Evolutionary conservation across 2,888 invertebrate species (phyloP).

Genomic region (Panopea generosa): DNA sequence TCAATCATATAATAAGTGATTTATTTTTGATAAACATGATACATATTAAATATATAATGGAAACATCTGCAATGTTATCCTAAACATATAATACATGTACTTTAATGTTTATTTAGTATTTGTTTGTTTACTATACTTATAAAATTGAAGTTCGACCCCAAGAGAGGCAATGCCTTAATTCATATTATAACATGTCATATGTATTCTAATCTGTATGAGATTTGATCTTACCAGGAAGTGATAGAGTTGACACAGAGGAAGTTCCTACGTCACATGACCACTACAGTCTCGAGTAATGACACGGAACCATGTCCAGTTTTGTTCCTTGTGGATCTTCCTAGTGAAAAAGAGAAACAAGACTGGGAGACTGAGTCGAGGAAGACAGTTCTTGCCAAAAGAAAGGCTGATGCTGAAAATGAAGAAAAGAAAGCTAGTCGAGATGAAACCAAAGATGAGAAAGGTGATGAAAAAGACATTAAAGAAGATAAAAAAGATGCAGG

Average conservation of each 20-base stretch:
- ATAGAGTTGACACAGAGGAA: conserved; percentile 83
- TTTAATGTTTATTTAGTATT: too few relatives aligned
- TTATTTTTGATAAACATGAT: too few relatives aligned
- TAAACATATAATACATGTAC: too few relatives aligned
- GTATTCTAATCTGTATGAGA: too few relatives aligned
- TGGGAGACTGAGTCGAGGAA: conserved; percentile 16
- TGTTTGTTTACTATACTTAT: too few relatives aligned
- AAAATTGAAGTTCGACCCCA: too few relatives aligned
- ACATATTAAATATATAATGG: too few relatives aligned
- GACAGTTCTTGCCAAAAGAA: background rate
- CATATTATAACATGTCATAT: too few relatives aligned
- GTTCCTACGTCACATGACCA: conserved; percentile 78
- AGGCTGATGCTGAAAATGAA: background rate
- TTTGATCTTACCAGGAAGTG: conserved; percentile 73
- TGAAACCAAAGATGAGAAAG: conserved; percentile 16
- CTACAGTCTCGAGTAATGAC: conserved; percentile 69
- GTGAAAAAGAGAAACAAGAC: conserved; percentile 42
- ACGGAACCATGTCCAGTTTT: conserved; percentile 77
- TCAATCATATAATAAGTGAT: too few relatives aligned
- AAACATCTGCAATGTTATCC: too few relatives aligned
- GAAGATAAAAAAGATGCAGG: background rate
- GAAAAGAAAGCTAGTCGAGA: background rate
- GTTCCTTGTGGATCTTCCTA: conserved; percentile 74
- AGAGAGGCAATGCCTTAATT: too few relatives aligned
- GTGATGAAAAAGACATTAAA: conserved; percentile 9